Conservation (phyloP, 2,113 vertebrate species). For the Pomatostomus ruficeps region DNA sequence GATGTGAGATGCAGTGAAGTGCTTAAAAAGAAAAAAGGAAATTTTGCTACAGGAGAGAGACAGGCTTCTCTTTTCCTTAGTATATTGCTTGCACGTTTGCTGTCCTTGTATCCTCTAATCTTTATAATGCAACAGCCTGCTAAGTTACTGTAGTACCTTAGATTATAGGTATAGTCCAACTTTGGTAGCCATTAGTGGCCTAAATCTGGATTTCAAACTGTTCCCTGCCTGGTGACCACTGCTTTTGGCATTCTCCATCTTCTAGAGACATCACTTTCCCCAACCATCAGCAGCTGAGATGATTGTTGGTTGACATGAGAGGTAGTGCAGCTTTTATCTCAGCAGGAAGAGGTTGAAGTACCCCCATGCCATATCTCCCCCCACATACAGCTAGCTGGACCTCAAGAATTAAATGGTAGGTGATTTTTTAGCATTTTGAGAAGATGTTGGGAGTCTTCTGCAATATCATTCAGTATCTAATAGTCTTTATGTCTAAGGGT, state of each 20-base stretch:
- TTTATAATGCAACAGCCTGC: neutral
- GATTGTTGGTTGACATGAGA: neutral
- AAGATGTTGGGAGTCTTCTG: neutral
- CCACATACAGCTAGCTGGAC: neutral
- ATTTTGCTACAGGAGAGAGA: neutral
- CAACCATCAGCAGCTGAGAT: neutral
- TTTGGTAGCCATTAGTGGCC: neutral
- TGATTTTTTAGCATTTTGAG: neutral
- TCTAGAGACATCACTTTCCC: neutral
- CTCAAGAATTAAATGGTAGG: neutral
- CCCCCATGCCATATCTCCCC: rapidly evolving
- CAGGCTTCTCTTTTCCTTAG: neutral
- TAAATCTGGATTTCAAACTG: neutral
- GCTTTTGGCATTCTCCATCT: neutral
- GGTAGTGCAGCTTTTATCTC: neutral
- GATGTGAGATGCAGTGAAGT: neutral
- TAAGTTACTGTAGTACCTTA: neutral
- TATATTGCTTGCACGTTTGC: neutral
- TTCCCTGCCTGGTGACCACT: neutral
- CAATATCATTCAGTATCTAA: neutral
- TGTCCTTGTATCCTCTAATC: neutral
- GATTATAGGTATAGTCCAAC: neutral
- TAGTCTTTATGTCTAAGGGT: neutral
- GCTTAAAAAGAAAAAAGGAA: neutral
- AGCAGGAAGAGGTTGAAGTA: neutral